Conservation (phyloP, 2,797 vertebrate genomes). For the Percopsis omiscomaycus region DNA sequence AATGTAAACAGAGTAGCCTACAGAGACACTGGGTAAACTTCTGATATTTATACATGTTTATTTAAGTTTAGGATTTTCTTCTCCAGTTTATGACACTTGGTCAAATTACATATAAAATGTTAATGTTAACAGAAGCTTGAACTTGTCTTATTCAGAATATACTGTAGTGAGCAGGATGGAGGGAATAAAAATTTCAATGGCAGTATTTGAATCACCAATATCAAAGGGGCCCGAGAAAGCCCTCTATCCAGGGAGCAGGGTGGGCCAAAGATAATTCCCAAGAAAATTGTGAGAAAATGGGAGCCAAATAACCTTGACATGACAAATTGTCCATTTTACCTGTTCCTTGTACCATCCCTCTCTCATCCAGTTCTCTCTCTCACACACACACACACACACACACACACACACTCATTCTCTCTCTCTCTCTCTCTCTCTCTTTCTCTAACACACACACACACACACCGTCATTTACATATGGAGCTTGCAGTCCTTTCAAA, state of each 20-base stretch:
- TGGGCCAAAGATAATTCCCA: constrained; percentile 16
- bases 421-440: not conserved
- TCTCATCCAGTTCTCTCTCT: constrained; percentile 35
- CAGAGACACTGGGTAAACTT: constrained; percentile 64
- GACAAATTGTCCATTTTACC: constrained; percentile 73
- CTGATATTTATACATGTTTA: constrained; percentile 61
- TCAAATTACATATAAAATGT: not conserved
- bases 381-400: constrained; percentile 29
- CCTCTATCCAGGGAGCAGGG: constrained; percentile 12
- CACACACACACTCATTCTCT: constrained; percentile 23
- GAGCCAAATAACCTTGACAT: constrained; percentile 59
- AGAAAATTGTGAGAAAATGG: constrained; percentile 1
- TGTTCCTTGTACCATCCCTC: constrained; percentile 48
- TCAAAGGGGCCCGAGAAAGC: constrained; percentile 8
- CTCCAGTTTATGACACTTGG: constrained; percentile 9
- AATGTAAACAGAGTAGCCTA: constrained; percentile 51
- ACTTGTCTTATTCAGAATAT: not conserved
- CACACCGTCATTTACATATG: constrained; percentile 72
- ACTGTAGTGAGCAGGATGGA: not conserved
- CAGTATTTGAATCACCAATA: constrained; percentile 2
- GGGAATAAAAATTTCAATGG: not conserved
- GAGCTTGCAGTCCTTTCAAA: constrained; percentile 77
- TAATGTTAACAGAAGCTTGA: not conserved
- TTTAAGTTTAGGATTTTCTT: constrained; percentile 28
- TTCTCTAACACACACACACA: constrained; percentile 2